Evolutionary conservation across 2,113 vertebrate genomes (phyloP), one percentile per base, ranked within the genome.

Genomic region (Lophotis ruficrista): DNA sequence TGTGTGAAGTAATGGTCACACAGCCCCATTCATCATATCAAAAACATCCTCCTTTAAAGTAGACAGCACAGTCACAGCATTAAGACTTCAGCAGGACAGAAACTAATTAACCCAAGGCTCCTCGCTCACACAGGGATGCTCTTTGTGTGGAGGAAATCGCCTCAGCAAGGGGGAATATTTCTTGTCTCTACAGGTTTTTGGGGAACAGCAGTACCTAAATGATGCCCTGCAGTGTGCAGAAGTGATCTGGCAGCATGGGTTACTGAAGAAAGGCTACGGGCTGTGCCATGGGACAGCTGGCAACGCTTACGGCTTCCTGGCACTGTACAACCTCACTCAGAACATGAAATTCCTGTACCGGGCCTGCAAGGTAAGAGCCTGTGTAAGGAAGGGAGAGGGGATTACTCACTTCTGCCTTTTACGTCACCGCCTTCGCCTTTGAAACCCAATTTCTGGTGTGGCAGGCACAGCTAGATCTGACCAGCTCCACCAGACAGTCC

Each of bases 211-310:
- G 78, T 99, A 99, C 96, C 96, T 99, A 82, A 93, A 54, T 2
- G 98, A 98, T 4, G 99, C 99, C 25, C 92, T 98, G 76, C 98
- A 98, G 80, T 99, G 99, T 33, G 99, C 99, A 0, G 99, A 99
- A 47, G 98, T 99, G 93, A 98, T 99, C 90, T 99, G 99, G 99
- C 97, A 98, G 47, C 96, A 98, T 0, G 99, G 99, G 14, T 54
- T 99, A 78, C 97, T 99, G 94, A 99, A 98, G 97, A 99, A 99
- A 90, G 99, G 99, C 47, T 99, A 99, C 0, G 99, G 99, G 16
- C 97, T 99, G 61, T 99, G 99, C 95, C 99, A 99, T 0, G 99
- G 99, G 1, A 97, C 98, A 1, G 99, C 99, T 0, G 99, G 99
- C 4, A 99, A 99, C 1, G 99, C 99, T 58, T 99, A 99, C 3